These are phyloP conservation scores for Cyclina sinensis DNA, from an alignment of 1,140 invertebrate species.

Conservation along the genomic window DNA sequence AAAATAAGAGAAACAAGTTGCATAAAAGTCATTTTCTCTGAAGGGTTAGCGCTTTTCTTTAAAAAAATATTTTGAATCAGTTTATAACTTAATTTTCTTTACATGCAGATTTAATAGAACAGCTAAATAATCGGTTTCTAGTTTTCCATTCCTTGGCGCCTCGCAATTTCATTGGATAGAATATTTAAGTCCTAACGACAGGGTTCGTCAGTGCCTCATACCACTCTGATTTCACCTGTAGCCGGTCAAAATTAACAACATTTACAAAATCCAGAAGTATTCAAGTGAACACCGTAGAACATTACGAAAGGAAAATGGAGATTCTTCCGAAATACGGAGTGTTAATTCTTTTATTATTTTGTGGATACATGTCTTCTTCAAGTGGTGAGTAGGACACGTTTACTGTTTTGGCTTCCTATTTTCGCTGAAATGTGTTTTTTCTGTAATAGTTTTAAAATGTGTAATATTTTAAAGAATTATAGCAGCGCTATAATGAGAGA, in stretches of 20 bases:
- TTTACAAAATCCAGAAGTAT: neutral
- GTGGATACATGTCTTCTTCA: neutral
- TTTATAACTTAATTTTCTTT: no score
- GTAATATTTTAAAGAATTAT: no score
- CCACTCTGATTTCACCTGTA: constrained; percentile 17
- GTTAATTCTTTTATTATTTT: neutral
- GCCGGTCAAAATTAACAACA: neutral
- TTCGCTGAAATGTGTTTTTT: no score
- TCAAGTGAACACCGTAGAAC: neutral
- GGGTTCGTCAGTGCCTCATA: neutral
- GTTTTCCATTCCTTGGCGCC: constrained; percentile 30
- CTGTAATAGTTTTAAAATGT: no score
- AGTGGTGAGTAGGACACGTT: constrained; percentile 11
- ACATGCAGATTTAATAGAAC: neutral
- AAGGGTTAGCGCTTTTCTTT: no score
- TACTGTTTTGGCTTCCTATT: no score
- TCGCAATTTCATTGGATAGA: neutral
- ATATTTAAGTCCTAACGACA: constrained; percentile 20
- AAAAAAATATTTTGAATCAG: no score
- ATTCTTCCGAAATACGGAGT: neutral
- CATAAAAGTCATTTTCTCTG: no score
- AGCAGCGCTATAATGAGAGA: no score
- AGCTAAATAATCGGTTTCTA: neutral
- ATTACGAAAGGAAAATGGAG: constrained; percentile 10
- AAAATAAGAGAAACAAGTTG: no score